These are phyloP conservation scores for Dolichoris vasculosae DNA, from an alignment of 1,140 invertebrate genomes.

Conservation along the genomic window DNA sequence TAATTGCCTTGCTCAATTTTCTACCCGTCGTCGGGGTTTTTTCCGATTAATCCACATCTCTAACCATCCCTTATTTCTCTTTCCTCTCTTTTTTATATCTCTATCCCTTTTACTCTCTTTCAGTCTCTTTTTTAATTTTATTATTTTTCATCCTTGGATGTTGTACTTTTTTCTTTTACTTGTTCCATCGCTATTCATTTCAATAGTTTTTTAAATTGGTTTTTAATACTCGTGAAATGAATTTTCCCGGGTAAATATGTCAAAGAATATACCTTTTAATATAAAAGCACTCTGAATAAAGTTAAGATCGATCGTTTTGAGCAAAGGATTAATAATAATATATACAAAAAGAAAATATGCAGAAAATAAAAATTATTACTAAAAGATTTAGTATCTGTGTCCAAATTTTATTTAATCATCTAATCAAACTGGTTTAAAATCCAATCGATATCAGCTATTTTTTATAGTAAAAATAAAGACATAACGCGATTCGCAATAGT, in stretches of 20 bases:
- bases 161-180: not conserved
- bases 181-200: not conserved
- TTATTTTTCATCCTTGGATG: not conserved
- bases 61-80: not conserved
- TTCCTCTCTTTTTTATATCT: not conserved
- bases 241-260: not conserved
- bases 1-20: slow-evolving; percentile 54
- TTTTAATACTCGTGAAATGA: not conserved
- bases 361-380: not conserved
- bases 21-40: slow-evolving; percentile 30
- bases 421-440: not conserved
- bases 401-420: not conserved
- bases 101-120: not conserved
- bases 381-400: not conserved
- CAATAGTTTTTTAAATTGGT: not conserved
- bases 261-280: not conserved
- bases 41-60: slow-evolving; percentile 29
- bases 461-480: not conserved
- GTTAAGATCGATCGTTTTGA: not conserved
- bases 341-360: not conserved
- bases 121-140: not conserved
- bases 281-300: not conserved
- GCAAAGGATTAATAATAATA: not conserved
- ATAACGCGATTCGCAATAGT: not conserved
- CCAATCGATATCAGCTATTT: not conserved